Base-by-base conservation (phyloP, 2,113 vertebrate species). In the Atractosteus spatula region DNA sequence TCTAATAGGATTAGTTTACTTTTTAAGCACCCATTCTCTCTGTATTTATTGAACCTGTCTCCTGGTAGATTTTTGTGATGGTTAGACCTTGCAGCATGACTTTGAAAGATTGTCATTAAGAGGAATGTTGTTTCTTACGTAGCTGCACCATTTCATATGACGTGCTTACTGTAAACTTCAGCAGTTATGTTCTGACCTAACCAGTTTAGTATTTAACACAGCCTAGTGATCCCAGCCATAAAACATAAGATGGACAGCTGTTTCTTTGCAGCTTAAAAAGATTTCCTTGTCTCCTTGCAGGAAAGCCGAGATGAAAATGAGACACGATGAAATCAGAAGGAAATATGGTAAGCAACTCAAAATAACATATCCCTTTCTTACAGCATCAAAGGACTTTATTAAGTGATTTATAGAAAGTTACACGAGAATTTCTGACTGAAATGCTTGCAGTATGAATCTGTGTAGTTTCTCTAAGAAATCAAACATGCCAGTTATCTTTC, bases 301-400 rank as follows among this genome's bases (percentile, higher is more conserved):
- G 91, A 92, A 91, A 82, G 84, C 90, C 1, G 96, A 98, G 82
- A 96, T 98, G 95, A 96, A 92, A 69, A 83, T 88, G 16, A 91
- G 95, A 73, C 97, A 99, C 0, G 95, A 98, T 2, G 97, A 99
- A 79, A 97, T 99, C 80, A 91, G 97, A 71, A 92, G 89, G 29
- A 98, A 99, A 92, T 99, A 99, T 0, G 97, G 97, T 99, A 86
- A 89, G 85, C 3, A 3, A 1, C 11, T 71, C 7, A 29, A 29
- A 29, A 29, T 3, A 1, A 13, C 6, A 16, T 14, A 11, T 16
- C 17, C 17, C 17, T 16, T 14, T 14, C 3, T 14, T 62, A 62
- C 59, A 6, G 13, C 14, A 62, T 11, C 17, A 14, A 62, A 62
- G 10, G 29, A 29, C 0, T 29, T 29, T 29, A 29, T 29, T 29